Percentiles rank a stretch among this genome's conserved stretches.
These are phyloP conservation scores for Drosophila tani DNA, from an alignment of 1,140 invertebrate species.

Conservation along the genomic window DNA sequence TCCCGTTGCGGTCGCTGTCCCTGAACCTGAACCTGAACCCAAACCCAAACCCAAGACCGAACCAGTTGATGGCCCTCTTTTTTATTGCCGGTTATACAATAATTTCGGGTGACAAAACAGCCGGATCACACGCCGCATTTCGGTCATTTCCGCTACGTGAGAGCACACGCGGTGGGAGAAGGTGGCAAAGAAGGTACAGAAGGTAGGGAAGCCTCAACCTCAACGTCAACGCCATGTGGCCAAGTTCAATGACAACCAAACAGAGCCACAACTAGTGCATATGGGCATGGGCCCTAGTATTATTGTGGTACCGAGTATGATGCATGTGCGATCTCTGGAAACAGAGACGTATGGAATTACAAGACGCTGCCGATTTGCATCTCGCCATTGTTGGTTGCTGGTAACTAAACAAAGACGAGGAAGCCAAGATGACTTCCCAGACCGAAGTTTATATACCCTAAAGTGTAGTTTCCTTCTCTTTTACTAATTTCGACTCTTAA, in stretches of 20 bases:
- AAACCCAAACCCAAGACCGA: background rate
- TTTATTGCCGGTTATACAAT: constrained; percentile 41
- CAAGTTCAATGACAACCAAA: constrained; percentile 66
- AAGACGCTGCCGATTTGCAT: constrained; percentile 72
- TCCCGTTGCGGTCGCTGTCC: constrained; percentile 14
- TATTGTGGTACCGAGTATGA: constrained; percentile 4
- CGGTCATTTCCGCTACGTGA: constrained; percentile 68
- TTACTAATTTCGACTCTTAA: too few relatives aligned
- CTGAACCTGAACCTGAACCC: constrained; percentile 1
- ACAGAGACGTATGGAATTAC: constrained; percentile 70
- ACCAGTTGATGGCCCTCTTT: constrained; percentile 28
- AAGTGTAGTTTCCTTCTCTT: too few relatives aligned
- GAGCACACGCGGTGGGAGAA: constrained; percentile 25
- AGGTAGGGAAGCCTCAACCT: constrained; percentile 52
- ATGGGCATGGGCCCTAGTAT: background rate
- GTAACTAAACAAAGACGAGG: constrained; percentile 18
- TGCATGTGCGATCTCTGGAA: constrained; percentile 42
- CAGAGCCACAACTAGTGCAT: constrained; percentile 31
- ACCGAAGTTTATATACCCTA: constrained; percentile 1
- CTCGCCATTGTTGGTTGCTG: constrained; percentile 55
- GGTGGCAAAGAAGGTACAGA: constrained; percentile 46
- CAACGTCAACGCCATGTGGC: constrained; percentile 49
- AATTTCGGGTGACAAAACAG: constrained; percentile 42
- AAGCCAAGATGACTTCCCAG: background rate
- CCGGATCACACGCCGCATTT: constrained; percentile 40